These are phyloP conservation scores for Bimastos eiseni DNA, from an alignment of 2,888 invertebrate species.

Conservation along the genomic window DNA sequence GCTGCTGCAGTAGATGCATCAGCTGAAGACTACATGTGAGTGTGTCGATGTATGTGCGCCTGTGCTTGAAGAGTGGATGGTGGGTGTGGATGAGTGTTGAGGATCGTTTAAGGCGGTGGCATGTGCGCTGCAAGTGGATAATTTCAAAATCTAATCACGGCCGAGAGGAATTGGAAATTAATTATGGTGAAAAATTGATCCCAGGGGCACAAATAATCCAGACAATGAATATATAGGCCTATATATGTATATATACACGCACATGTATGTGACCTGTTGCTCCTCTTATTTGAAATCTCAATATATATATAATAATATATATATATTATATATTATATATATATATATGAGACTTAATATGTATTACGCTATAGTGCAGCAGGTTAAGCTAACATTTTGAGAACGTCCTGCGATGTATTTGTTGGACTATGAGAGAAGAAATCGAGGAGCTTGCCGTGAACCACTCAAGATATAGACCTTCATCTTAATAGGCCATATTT, in stretches of 20 bases:
- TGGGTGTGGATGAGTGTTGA: neutral
- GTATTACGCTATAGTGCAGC: neutral
- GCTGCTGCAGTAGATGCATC: too few species aligned
- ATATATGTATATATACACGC: neutral
- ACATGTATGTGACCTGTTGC: neutral
- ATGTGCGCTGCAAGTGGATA: constrained; percentile 13
- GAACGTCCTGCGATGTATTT: neutral
- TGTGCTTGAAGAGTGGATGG: neutral
- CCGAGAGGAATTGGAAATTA: constrained; percentile 18
- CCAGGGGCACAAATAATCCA: neutral
- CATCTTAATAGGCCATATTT: neutral
- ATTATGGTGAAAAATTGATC: constrained; percentile 15
- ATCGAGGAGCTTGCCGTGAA: neutral
- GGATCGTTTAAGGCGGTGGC: constrained; percentile 13
- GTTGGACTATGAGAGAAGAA: neutral
- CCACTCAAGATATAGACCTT: neutral
- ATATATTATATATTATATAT: neutral
- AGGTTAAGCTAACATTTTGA: neutral
- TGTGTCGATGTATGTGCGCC: neutral
- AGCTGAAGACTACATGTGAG: too few species aligned
- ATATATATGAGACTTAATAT: neutral
- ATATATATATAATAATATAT: neutral
- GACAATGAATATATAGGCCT: neutral
- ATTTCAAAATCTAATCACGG: constrained; percentile 23
- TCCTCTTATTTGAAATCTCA: neutral